Conservation (phyloP, 2,797 vertebrate species). For the Chaenodraco wilsoni region DNA sequence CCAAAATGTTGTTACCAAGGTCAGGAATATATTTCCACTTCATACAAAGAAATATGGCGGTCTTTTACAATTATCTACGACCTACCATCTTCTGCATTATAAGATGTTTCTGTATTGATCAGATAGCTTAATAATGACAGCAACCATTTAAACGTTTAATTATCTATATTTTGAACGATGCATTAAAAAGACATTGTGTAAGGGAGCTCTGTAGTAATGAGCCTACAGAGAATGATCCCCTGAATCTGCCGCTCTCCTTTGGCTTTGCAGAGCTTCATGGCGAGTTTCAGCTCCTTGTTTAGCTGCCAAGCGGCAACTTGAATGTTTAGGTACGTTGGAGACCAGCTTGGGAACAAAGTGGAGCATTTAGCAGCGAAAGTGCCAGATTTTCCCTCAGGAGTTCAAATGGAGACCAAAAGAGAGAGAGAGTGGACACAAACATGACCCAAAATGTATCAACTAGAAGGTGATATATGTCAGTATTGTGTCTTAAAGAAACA, state of each 20-base stretch:
- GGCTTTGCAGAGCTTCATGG: no score
- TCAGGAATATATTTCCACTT: background rate
- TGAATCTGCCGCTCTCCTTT: no score
- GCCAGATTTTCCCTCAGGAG: background rate
- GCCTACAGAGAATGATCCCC: background rate
- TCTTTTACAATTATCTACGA: no score
- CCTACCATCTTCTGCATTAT: no score
- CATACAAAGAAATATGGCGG: no score
- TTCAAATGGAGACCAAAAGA: background rate
- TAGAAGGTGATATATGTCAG: background rate
- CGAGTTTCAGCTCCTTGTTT: no score
- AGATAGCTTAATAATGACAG: background rate
- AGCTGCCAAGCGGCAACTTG: background rate
- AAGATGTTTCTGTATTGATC: no score
- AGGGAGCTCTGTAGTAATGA: background rate
- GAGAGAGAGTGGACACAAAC: background rate
- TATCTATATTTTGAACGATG: background rate
- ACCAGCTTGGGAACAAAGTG: background rate
- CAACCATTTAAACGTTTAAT: background rate
- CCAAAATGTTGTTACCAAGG: no score
- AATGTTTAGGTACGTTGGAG: background rate
- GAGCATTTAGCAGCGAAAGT: constrained; percentile 2
- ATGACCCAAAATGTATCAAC: background rate
- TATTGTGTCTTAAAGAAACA: background rate
- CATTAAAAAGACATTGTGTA: background rate